Base-by-base conservation (phyloP, 2,888 invertebrate genomes). In the Dicycla oo region DNA sequence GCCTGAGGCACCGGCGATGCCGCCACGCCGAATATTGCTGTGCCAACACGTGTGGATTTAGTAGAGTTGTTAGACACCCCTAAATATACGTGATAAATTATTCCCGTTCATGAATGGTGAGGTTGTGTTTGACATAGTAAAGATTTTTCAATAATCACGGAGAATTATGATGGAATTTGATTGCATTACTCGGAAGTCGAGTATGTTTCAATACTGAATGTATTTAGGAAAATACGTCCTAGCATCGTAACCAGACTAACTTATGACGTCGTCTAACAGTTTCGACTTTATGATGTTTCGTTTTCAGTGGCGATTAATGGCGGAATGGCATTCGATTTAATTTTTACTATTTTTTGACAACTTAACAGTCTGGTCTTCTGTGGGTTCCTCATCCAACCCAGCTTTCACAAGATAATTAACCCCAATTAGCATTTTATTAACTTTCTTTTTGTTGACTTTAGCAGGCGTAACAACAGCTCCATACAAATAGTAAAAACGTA, bases 11-110 rank as follows among this genome's bases (percentile, higher is more conserved):
- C 71, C 90, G 90, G 89, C 91, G 90, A 90, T 91, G 92, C 93
- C 91, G 91, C 92, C 86, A 88, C 90, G 90, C 93, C 89, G 94
- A 94, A 94, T 92, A 93, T 94, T 93, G 94, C 91, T 93, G 94
- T 95, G 95, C 95, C 95, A 95, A 95, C 94, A 94, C 89, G 89
- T 91, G 87, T 80, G 90, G 89, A 93, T 88, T 84, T 85, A 82
- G 86, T 84, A 84, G 92, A 93, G 93, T 73, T 82, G 93, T 69
- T 88, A 87, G 73, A 84, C 69, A 85, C 82, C 77, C 80, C 63
- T 73, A 75, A 78, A 62, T 69, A 63, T 75, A 54, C 57, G 71
- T 57, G 15, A 75, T 84, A 79, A 73, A 76, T 81, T 79, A 77
- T 82, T 73, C 47, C 49, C 34, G 69, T 65, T 49, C 54, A 56